A percentile compares a stretch with the other conserved stretches of the same genome.
Evolutionary conservation across 2,888 invertebrate genomes (phyloP).

Genomic region (Eilema griseolum): DNA sequence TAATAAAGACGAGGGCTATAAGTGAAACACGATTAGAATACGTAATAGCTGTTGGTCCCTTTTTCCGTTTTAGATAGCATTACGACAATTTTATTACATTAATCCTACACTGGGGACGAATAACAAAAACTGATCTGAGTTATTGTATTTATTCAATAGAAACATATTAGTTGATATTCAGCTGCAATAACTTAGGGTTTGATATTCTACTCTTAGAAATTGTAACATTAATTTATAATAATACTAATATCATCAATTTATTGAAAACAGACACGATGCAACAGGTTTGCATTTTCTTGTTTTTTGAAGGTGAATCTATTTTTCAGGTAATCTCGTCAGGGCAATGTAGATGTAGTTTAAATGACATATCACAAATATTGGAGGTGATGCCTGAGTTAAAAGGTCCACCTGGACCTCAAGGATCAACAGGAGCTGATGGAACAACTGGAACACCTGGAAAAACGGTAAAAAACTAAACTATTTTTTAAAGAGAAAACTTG

Average conservation of each 20-base stretch:
- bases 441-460: slow-evolving; percentile 93
- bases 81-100: slow-evolving; percentile 17
- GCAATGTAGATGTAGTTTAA: slow-evolving; percentile 92
- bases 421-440: slow-evolving; percentile 91
- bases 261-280: neutral
- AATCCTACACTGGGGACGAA: slow-evolving; percentile 14
- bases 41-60: slow-evolving; percentile 24
- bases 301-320: slow-evolving; percentile 10
- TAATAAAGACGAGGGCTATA: slow-evolving; percentile 21
- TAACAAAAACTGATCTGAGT: slow-evolving; percentile 3
- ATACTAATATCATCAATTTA: too few species aligned
- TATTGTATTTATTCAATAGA: neutral
- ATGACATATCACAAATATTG: slow-evolving; percentile 87
- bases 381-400: slow-evolving; percentile 89
- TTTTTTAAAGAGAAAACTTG: neutral
- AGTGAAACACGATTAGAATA: slow-evolving; percentile 32
- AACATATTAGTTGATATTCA: neutral
- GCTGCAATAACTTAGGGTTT: neutral
- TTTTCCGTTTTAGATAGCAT: slow-evolving; percentile 28
- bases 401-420: slow-evolving; percentile 89
- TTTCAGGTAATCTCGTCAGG: slow-evolving; percentile 77
- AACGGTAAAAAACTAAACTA: slow-evolving; percentile 85
- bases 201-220: neutral
- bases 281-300: neutral
- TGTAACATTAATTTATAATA: neutral